These are phyloP conservation scores for Mesoligia furuncula DNA, from an alignment of 2,888 invertebrate genomes.

Conservation along the genomic window DNA sequence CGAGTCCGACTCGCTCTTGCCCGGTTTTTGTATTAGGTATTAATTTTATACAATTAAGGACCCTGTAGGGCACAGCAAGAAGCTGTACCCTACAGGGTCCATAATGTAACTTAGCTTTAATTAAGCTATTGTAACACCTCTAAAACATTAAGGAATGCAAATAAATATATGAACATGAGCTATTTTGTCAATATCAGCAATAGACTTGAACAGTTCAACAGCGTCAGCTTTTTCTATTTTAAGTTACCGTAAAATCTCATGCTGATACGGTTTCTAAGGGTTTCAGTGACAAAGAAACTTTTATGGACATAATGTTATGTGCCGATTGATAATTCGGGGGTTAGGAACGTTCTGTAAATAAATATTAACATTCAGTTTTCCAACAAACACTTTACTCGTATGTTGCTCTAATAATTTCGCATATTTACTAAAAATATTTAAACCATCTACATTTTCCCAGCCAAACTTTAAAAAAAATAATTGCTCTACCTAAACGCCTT, in stretches of 20 bases:
- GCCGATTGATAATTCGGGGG: background rate
- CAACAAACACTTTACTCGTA: background rate
- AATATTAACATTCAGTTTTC: background rate
- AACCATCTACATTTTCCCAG: background rate
- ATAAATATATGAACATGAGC: too few species aligned
- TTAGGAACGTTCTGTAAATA: background rate
- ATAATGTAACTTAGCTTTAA: too few species aligned
- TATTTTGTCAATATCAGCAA: background rate
- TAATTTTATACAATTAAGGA: too few species aligned
- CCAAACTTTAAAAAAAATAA: constrained; percentile 35
- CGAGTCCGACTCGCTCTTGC: too few species aligned
- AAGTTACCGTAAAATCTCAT: background rate
- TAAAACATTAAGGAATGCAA: too few species aligned
- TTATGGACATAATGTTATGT: background rate
- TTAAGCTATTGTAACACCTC: too few species aligned
- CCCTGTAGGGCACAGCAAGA: too few species aligned
- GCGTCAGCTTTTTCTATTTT: background rate
- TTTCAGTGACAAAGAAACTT: background rate
- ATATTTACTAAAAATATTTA: background rate
- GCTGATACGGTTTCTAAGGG: too few species aligned
- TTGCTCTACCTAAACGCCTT: constrained; percentile 31
- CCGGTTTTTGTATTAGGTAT: too few species aligned
- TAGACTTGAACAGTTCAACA: background rate
- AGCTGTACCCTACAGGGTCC: too few species aligned
- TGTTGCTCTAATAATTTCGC: background rate